Evolutionary conservation across 2,888 invertebrate species (phyloP).

Genomic region (Drosophila gaucha): DNA sequence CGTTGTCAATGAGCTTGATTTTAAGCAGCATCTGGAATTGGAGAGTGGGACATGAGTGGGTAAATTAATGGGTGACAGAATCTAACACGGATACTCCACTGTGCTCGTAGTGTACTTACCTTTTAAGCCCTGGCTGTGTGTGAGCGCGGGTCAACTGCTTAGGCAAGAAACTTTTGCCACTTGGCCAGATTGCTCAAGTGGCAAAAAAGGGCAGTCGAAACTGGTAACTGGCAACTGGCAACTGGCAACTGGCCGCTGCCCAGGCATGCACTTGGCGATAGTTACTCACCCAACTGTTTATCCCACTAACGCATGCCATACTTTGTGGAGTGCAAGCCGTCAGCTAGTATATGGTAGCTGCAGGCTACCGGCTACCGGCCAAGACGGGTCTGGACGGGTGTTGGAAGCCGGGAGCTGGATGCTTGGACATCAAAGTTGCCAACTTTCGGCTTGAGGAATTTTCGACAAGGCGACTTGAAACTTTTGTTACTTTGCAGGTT

Average conservation of each 20-base stretch:
- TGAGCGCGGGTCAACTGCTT: constrained; percentile 58
- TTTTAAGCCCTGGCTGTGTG: constrained; percentile 40
- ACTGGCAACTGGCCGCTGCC: constrained; percentile 54
- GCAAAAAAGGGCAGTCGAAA: constrained; percentile 35
- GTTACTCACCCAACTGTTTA: constrained; percentile 37
- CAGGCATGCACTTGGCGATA: constrained; percentile 74
- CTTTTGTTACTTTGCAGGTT: constrained; percentile 68
- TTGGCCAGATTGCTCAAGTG: constrained; percentile 71
- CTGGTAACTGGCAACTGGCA: constrained; percentile 44
- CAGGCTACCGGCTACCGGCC: not conserved
- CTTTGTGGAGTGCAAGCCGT: constrained; percentile 33
- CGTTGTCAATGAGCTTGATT: not conserved
- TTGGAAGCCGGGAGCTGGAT: constrained; percentile 6
- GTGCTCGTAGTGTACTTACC: constrained; percentile 35
- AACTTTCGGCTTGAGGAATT: constrained; percentile 79
- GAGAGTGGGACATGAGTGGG: constrained; percentile 7
- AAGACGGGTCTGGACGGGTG: too few relatives aligned
- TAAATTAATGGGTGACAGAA: constrained; percentile 27
- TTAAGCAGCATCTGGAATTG: not conserved
- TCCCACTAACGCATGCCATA: constrained; percentile 52
- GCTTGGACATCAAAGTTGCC: constrained; percentile 75
- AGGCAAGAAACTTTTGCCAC: constrained; percentile 67
- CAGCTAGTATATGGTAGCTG: constrained; percentile 11
- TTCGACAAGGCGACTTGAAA: constrained; percentile 77
- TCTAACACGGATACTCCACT: constrained; percentile 24